Conservation (phyloP, 2,797 vertebrate species). For the Aldrovandia affinis region DNA sequence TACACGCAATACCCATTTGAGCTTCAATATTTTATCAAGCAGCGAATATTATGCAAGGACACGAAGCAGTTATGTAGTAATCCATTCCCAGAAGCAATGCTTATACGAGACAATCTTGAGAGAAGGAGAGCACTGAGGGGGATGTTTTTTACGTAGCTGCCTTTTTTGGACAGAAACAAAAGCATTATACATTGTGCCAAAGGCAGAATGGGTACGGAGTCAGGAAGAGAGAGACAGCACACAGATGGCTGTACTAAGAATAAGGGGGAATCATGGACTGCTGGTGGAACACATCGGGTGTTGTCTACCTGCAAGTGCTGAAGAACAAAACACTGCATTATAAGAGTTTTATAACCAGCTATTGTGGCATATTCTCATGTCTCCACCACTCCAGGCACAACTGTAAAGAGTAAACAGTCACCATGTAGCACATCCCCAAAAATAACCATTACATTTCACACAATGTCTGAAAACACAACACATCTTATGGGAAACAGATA, state of each 20-base stretch:
- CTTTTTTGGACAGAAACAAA: neutral
- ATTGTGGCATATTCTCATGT: neutral
- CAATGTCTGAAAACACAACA: neutral
- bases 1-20: neutral
- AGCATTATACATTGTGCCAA: neutral
- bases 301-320: neutral
- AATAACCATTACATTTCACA: neutral
- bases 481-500: neutral
- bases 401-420: neutral
- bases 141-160: neutral
- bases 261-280: neutral
- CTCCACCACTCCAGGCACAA: neutral
- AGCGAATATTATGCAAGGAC: neutral
- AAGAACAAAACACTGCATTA: neutral
- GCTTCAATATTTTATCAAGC: neutral
- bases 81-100: neutral
- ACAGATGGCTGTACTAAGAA: neutral
- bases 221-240: neutral
- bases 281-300: neutral
- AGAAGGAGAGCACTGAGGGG: neutral
- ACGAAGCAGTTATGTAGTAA: neutral
- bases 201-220: neutral
- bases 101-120: neutral
- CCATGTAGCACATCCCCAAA: neutral
- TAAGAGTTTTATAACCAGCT: neutral